These are phyloP conservation scores for Strigamia crassipes DNA, from an alignment of 2,888 invertebrate species.

Conservation along the genomic window DNA sequence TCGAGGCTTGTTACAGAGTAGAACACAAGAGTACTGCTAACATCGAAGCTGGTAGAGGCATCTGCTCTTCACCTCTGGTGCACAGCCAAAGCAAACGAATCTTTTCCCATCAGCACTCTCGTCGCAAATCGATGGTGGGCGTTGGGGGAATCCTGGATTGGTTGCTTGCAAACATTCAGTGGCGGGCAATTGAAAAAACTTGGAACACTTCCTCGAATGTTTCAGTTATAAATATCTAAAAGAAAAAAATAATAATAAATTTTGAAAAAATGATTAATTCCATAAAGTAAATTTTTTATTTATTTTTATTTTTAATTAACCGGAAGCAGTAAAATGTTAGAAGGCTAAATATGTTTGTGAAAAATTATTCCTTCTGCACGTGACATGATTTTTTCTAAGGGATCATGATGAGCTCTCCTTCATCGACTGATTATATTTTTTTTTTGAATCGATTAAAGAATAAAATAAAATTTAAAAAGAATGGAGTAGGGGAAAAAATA, in stretches of 20 bases:
- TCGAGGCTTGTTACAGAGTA: constrained; percentile 23
- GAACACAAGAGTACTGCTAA: constrained; percentile 25
- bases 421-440: neutral
- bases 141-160: constrained; percentile 14
- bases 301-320: neutral
- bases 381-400: neutral
- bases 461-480: neutral
- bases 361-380: constrained; percentile 13
- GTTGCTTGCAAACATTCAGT: neutral
- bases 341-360: neutral
- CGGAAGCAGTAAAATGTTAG: neutral
- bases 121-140: constrained; percentile 40
- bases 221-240: neutral
- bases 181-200: constrained; percentile 36
- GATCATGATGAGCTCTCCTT: constrained; percentile 21
- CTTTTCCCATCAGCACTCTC: constrained; percentile 41
- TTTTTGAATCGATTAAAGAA: too few relatives aligned
- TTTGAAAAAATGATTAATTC: neutral
- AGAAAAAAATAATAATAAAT: neutral
- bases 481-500: neutral
- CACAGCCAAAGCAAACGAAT: constrained; percentile 42
- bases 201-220: neutral
- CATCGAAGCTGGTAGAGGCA: constrained; percentile 38
- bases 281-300: neutral
- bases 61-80: constrained; percentile 42